A percentile compares a stretch with the other conserved stretches of the same genome.
These are phyloP conservation scores for Neoscelio sp. DNA, from an alignment of 2,888 invertebrate genomes.

Conservation along the genomic window DNA sequence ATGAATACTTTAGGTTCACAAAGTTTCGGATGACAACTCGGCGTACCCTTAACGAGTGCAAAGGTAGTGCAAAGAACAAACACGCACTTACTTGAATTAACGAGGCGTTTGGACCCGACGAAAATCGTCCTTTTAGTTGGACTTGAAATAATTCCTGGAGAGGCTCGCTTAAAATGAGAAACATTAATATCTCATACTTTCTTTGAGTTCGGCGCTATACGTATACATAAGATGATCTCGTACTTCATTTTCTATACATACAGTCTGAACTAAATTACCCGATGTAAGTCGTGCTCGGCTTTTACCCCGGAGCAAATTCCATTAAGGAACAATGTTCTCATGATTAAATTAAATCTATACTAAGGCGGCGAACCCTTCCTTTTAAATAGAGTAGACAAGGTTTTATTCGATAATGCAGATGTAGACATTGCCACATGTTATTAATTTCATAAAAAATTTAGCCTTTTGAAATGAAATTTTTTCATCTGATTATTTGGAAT, in stretches of 20 bases:
- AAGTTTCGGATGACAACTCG: background rate
- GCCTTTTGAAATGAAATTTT: constrained; percentile 11
- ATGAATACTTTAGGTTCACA: background rate
- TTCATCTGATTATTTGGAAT: background rate
- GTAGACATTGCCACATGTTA: constrained; percentile 43
- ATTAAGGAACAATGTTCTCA: constrained; percentile 68
- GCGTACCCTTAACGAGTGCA: no score
- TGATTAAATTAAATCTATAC: constrained; percentile 67
- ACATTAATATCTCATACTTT: constrained; percentile 56
- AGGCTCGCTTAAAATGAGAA: constrained; percentile 16
- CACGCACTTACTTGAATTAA: constrained; percentile 41
- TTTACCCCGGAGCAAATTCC: constrained; percentile 60
- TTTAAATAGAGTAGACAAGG: constrained; percentile 44
- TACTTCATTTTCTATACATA: constrained; percentile 55
- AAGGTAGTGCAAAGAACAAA: constrained; percentile 27
- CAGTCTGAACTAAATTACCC: constrained; percentile 65
- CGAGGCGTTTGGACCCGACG: background rate
- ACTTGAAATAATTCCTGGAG: constrained; percentile 24
- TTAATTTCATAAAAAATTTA: constrained; percentile 39
- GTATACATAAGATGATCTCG: constrained; percentile 60
- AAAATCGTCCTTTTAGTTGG: background rate
- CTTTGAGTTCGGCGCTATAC: constrained; percentile 36
- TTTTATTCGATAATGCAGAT: constrained; percentile 38
- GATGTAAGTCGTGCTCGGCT: constrained; percentile 63
- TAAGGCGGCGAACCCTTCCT: constrained; percentile 37